Conservation (phyloP, 2,797 vertebrate species). For the Siniperca undulata region DNA sequence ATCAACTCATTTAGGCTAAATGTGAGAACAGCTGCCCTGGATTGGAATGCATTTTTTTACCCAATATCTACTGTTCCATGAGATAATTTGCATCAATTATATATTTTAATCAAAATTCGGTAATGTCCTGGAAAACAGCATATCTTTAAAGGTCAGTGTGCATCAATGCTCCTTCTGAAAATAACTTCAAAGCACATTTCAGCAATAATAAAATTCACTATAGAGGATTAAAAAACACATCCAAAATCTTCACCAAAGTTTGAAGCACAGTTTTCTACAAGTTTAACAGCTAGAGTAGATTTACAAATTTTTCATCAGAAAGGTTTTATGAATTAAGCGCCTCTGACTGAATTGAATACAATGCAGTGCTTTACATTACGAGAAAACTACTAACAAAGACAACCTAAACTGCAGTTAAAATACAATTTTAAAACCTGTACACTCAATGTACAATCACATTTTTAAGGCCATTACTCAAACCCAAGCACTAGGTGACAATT, state of each 20-base stretch:
- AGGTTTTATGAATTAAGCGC: not conserved
- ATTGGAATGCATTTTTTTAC: slow-evolving; percentile 1
- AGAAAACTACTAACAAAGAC: not conserved
- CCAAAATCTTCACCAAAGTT: not conserved
- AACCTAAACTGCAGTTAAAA: not conserved
- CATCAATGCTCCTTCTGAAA: not conserved
- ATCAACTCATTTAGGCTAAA: slow-evolving; percentile 63
- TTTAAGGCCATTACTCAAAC: not conserved
- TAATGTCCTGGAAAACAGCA: not conserved
- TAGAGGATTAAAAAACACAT: slow-evolving; percentile 1
- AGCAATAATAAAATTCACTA: not conserved
- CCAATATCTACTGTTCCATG: slow-evolving; percentile 1
- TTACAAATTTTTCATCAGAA: not conserved
- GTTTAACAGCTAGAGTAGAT: not conserved
- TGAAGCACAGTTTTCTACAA: not conserved
- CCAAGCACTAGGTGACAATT: not conserved
- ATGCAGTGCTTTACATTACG: not conserved
- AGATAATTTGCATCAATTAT: slow-evolving; percentile 30
- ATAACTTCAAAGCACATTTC: slow-evolving; percentile 15
- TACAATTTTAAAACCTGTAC: not conserved
- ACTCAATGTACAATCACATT: not conserved
- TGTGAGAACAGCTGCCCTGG: slow-evolving; percentile 41
- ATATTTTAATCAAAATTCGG: slow-evolving; percentile 18
- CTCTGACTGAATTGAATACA: not conserved
- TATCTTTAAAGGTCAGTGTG: slow-evolving; percentile 34